phyloP scores from a whole-genome alignment of 1,140 invertebrate species.

The Dysdera silvatica region DNA sequence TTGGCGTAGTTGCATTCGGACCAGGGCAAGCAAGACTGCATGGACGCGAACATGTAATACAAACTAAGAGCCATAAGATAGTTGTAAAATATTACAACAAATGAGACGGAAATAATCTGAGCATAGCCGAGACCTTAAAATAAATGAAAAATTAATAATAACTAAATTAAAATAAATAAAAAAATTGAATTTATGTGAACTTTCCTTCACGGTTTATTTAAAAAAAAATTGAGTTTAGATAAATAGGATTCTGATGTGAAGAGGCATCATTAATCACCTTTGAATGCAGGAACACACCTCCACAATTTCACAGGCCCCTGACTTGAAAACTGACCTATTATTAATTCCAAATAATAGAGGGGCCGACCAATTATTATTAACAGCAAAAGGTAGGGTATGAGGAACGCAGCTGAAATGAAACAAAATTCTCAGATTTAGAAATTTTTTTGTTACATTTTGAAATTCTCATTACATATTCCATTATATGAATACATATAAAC shows the following conservation, averaged over 20 bases:
- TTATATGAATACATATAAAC: too few relatives aligned
- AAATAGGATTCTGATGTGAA: too few relatives aligned
- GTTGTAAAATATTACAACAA: constrained; percentile 43
- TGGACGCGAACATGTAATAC: constrained; percentile 45
- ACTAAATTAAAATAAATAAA: background rate
- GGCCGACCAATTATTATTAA: constrained; percentile 53
- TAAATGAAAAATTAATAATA: background rate
- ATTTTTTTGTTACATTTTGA: too few relatives aligned
- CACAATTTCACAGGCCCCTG: constrained; percentile 34
- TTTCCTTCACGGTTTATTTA: too few relatives aligned
- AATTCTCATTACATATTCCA: too few relatives aligned
- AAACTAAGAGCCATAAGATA: constrained; percentile 43
- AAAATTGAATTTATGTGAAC: background rate
- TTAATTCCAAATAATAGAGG: constrained; percentile 49
- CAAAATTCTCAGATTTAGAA: too few relatives aligned
- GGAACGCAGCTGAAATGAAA: constrained; percentile 47
- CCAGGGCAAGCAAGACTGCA: constrained; percentile 40
- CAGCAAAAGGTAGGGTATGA: constrained; percentile 53
- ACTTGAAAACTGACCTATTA: constrained; percentile 42
- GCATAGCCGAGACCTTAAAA: constrained; percentile 45
- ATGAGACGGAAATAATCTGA: constrained; percentile 39
- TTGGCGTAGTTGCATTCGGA: constrained; percentile 36
- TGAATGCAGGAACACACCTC: constrained; percentile 36
- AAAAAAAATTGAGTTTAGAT: too few relatives aligned
- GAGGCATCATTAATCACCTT: constrained; percentile 29